These are phyloP conservation scores for Eupeodes luniger DNA, from an alignment of 2,888 invertebrate species.

Conservation along the genomic window DNA sequence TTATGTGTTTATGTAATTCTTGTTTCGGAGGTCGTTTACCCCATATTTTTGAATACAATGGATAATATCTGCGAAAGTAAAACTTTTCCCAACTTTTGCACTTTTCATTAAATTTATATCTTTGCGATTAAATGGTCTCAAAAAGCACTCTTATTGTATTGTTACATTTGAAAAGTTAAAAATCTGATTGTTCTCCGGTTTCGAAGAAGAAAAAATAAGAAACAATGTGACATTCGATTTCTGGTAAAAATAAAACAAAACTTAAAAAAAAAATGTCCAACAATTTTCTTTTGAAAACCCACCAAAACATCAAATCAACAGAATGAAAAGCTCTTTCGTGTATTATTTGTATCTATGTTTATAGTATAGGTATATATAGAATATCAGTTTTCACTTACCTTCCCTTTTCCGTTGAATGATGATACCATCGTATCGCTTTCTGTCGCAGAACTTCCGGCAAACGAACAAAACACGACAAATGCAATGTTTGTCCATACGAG, in stretches of 20 bases:
- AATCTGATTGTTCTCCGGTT: conserved; percentile 48
- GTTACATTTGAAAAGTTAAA: conserved; percentile 15
- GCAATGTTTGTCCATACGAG: conserved; percentile 96
- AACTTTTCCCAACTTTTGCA: too few relatives aligned
- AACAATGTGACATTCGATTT: conserved; percentile 28
- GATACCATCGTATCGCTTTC: conserved; percentile 93
- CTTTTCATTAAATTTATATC: too few relatives aligned
- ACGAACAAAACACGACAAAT: conserved; percentile 95
- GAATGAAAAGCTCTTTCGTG: too few relatives aligned
- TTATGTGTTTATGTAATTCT: too few relatives aligned
- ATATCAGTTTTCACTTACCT: conserved; percentile 84
- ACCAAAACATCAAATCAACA: not conserved
- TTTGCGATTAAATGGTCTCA: too few relatives aligned
- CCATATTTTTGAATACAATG: too few relatives aligned
- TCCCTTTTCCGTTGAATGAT: conserved; percentile 94
- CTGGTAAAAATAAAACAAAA: not conserved
- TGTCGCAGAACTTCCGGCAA: conserved; percentile 94
- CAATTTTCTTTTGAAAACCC: conserved; percentile 12
- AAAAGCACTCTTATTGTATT: not conserved
- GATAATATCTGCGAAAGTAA: too few relatives aligned
- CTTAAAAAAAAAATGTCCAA: not conserved
- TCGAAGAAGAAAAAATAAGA: not conserved
- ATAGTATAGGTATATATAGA: conserved; percentile 4
- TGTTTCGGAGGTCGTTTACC: too few relatives aligned
- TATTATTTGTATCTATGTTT: too few relatives aligned